phyloP scores from a whole-genome alignment of 2,113 vertebrate genomes.

The Anoplopoma fimbria region DNA sequence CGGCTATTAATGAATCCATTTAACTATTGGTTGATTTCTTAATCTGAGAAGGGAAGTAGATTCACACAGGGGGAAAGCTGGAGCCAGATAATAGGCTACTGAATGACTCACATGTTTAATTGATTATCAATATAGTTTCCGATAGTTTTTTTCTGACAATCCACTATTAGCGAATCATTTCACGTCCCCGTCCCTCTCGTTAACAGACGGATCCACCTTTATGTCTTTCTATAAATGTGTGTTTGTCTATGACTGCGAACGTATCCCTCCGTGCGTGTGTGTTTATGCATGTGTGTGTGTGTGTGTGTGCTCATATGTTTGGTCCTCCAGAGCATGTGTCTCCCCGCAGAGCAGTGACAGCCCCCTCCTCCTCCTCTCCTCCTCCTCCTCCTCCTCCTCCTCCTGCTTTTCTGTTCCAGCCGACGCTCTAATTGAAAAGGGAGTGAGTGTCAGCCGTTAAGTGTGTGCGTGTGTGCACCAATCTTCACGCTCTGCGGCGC shows the following conservation, averaged over 20 bases:
- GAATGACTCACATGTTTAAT: not conserved
- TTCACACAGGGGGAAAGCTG: not conserved
- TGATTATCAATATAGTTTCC: not conserved
- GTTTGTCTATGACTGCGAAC: slow-evolving; percentile 14
- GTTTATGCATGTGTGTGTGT: slow-evolving; percentile 20
- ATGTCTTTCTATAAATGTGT: not conserved
- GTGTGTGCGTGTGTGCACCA: slow-evolving; percentile 51
- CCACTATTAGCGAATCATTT: not conserved
- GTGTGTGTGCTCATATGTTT: slow-evolving; percentile 49
- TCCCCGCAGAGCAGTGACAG: slow-evolving; percentile 70
- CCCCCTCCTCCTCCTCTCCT: slow-evolving; percentile 37
- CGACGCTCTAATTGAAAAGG: slow-evolving; percentile 83
- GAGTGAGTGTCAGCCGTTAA: slow-evolving; percentile 80
- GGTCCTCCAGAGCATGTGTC: slow-evolving; percentile 69
- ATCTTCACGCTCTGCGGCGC: slow-evolving; percentile 76
- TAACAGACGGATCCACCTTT: not conserved
- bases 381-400: slow-evolving; percentile 16
- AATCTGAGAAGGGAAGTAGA: not conserved
- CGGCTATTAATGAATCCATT: not conserved
- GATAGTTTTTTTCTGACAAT: not conserved
- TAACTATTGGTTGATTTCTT: not conserved
- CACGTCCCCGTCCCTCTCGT: not conserved
- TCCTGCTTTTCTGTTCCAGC: slow-evolving; percentile 71
- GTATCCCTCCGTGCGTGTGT: not conserved
- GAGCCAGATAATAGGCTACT: not conserved